Percentiles rank a stretch among this genome's conserved stretches.
Conservation (phyloP, 2,113 vertebrate species). For the Peucedramus taeniatus region DNA sequence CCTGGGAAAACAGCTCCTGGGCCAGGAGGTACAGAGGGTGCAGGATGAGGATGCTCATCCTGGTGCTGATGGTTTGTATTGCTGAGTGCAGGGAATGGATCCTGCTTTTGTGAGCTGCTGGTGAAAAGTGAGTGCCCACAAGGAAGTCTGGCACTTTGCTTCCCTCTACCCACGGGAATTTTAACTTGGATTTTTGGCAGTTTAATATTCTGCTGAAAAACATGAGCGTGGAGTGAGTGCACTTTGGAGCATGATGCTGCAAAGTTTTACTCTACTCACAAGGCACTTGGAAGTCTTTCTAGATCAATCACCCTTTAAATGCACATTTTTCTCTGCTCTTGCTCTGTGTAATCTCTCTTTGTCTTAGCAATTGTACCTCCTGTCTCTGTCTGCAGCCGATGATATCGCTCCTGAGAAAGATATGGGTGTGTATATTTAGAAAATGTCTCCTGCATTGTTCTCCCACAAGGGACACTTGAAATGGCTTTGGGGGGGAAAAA, state of each 20-base stretch:
- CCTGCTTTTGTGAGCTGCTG: background rate
- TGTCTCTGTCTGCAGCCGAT: constrained; percentile 18
- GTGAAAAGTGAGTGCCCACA: background rate
- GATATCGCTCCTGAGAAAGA: constrained; percentile 5
- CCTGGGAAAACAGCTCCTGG: background rate
- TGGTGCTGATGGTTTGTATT: rapidly evolving
- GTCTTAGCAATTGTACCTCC: constrained; percentile 10
- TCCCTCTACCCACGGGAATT: background rate
- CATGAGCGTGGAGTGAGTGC: background rate
- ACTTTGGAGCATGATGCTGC: background rate
- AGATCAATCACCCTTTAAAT: background rate
- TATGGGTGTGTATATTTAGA: background rate
- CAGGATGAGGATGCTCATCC: background rate
- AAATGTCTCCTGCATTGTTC: constrained; percentile 2
- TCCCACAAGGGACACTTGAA: constrained; percentile 38
- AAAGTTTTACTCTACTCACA: background rate
- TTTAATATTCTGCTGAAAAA: background rate
- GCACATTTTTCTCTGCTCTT: constrained; percentile 32
- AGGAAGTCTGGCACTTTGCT: background rate
- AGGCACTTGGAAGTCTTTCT: constrained; percentile 18
- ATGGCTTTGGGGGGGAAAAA: constrained; percentile 14
- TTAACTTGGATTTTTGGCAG: background rate
- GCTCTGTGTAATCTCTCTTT: constrained; percentile 44
- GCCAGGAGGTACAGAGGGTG: rapidly evolving
- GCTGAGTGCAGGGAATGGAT: background rate